Evolutionary conservation across 2,888 invertebrate genomes (phyloP).

Genomic region (Drosophila mimica): DNA sequence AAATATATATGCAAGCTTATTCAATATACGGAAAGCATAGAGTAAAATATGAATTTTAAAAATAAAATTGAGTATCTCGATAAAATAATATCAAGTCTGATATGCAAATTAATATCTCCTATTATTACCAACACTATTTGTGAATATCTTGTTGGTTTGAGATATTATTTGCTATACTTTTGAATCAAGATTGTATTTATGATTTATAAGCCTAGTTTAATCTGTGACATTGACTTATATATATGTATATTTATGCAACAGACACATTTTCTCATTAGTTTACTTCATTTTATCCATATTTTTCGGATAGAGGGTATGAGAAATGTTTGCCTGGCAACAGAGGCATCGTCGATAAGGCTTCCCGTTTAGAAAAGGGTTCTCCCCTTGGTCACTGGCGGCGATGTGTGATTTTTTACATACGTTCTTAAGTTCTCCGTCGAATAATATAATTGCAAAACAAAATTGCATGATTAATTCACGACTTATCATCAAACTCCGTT

Average conservation of each 20-base stretch:
- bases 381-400: not conserved
- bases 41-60: not conserved
- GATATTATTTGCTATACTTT: not conserved
- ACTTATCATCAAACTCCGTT: not conserved
- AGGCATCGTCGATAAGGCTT: not conserved
- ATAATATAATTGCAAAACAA: conserved; percentile 13
- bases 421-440: conserved; percentile 3
- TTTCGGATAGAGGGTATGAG: conserved; percentile 1
- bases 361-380: conserved; percentile 6
- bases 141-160: not conserved
- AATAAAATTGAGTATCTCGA: not conserved
- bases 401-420: conserved; percentile 10
- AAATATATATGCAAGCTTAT: not conserved
- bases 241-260: too few species aligned
- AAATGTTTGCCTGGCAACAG: conserved; percentile 28
- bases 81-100: not conserved
- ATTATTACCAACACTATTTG: not conserved
- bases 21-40: not conserved
- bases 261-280: not conserved
- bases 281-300: not conserved
- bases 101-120: not conserved
- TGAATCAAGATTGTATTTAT: not conserved
- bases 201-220: not conserved
- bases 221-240: too few species aligned
- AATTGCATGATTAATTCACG: not conserved